Evolutionary conservation across 2,888 invertebrate species (phyloP).

Genomic region (Petrolisthes cinctipes): DNA sequence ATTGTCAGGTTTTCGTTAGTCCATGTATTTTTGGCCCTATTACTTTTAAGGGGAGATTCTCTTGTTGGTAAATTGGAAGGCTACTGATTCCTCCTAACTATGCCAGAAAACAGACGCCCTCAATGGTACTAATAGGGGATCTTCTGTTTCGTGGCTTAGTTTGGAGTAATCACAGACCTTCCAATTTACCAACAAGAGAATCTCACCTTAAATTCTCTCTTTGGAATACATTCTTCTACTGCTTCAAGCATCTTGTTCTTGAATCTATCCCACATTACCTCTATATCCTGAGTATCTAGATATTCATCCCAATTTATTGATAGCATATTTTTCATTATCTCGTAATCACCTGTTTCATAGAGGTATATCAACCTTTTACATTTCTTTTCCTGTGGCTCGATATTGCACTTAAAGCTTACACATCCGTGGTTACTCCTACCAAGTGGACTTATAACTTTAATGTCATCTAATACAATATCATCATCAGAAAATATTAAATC

Average conservation of each 20-base stretch:
- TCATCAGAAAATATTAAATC: background rate
- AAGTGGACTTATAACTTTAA: background rate
- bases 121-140: no score
- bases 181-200: no score
- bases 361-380: constrained; percentile 11
- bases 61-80: no score
- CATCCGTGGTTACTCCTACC: background rate
- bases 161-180: no score
- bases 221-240: constrained; percentile 8
- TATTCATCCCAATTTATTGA: constrained; percentile 13
- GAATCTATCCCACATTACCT: background rate
- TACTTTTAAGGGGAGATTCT: no score
- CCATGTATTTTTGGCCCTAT: constrained; percentile 6
- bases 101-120: no score
- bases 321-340: background rate
- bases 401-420: background rate
- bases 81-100: no score
- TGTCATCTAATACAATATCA: background rate
- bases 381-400: constrained; percentile 1
- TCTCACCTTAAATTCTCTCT: background rate
- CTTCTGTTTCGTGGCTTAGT: no score
- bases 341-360: background rate
- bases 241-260: background rate
- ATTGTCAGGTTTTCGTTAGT: constrained; percentile 30
- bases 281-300: background rate